Evolutionary conservation across 2,888 invertebrate species (phyloP).

Genomic region (Maniola hyperantus): DNA sequence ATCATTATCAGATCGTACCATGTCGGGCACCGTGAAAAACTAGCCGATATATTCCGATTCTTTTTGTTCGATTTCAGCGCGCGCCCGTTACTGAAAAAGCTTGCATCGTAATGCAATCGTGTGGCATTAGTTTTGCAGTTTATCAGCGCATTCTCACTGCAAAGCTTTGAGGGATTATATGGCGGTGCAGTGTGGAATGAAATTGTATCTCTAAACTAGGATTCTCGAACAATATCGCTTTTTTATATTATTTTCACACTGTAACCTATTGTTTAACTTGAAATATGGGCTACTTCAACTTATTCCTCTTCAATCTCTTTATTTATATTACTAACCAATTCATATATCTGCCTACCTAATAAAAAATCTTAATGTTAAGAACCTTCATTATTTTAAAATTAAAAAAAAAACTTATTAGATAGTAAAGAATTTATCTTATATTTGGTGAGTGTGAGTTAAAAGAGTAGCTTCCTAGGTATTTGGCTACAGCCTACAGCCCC

Average conservation of each 20-base stretch:
- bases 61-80: conserved; percentile 72
- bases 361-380: no score
- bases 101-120: conserved; percentile 79
- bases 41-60: conserved; percentile 66
- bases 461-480: no score
- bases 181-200: conserved; percentile 59
- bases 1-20: conserved; percentile 69
- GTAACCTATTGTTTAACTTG: conserved; percentile 17
- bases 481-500: no score
- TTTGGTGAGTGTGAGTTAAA: no score
- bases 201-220: conserved; percentile 56
- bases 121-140: conserved; percentile 77
- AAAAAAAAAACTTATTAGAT: no score
- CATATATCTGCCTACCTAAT: no score
- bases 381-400: no score
- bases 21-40: conserved; percentile 66
- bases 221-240: conserved; percentile 25
- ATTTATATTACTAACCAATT: not conserved
- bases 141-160: conserved; percentile 71
- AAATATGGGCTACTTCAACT: conserved; percentile 15
- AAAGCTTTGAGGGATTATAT: conserved; percentile 80
- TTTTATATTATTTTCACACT: conserved; percentile 29
- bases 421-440: no score
- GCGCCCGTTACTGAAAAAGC: conserved; percentile 76
- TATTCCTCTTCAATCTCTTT: not conserved